Conservation (phyloP, 1,140 invertebrate genomes). For the Procambarus clarkii region DNA sequence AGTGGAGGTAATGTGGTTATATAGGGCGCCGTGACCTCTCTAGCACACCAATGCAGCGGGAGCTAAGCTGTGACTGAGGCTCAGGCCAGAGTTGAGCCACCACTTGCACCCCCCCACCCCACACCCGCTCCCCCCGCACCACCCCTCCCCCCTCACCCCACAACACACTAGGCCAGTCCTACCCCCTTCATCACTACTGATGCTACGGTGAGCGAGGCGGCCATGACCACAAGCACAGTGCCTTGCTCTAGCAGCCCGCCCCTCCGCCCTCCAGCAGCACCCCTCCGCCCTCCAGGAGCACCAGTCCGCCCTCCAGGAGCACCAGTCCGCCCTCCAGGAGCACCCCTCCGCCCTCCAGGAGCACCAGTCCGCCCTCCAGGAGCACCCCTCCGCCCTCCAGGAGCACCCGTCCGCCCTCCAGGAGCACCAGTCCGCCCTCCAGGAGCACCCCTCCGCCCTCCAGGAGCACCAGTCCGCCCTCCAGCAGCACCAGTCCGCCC, state of each 20-base stretch:
- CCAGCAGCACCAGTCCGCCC: not conserved
- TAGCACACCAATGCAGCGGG: conserved; percentile 48
- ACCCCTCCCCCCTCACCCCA: conserved; percentile 13
- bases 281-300: not conserved
- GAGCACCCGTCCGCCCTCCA: too few species aligned
- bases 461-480: not conserved
- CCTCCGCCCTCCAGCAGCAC: not conserved
- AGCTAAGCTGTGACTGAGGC: conserved; percentile 48
- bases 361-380: not conserved
- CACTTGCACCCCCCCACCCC: not conserved
- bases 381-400: not conserved
- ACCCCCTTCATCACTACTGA: not conserved
- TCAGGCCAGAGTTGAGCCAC: conserved; percentile 1
- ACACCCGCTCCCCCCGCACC: not conserved
- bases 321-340: not conserved
- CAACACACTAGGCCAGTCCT: not conserved
- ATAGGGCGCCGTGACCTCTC: not conserved
- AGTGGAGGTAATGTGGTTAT: too few species aligned
- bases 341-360: not conserved
- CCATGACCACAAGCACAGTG: not conserved
- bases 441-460: not conserved
- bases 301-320: not conserved
- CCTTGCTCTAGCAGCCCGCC: not conserved
- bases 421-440: not conserved
- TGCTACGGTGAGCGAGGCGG: not conserved